Percentiles rank a stretch among this genome's conserved stretches.
These are phyloP conservation scores for Drymodes brunneopygia DNA, from an alignment of 2,113 vertebrate species.

Conservation along the genomic window DNA sequence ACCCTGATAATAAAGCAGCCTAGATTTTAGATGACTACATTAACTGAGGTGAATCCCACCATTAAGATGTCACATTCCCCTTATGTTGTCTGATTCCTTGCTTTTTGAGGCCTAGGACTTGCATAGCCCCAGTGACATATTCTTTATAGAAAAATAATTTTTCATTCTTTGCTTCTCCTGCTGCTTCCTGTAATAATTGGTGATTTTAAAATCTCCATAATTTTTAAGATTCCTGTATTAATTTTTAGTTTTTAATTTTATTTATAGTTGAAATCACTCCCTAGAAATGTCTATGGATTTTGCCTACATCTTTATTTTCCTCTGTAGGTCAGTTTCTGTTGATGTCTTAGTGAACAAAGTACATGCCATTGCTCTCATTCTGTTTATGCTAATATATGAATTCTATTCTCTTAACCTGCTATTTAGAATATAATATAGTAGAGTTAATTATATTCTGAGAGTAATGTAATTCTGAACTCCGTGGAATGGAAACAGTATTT, in stretches of 20 bases:
- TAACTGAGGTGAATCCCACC: neutral
- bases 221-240: conserved; percentile 19
- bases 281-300: neutral
- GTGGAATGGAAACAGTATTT: conserved; percentile 55
- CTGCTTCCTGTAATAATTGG: neutral
- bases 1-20: neutral
- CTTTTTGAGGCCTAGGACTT: neutral
- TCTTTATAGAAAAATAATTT: neutral
- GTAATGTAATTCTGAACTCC: conserved; percentile 69
- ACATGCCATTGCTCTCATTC: conserved; percentile 22
- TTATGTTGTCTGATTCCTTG: neutral
- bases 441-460: conserved; percentile 68
- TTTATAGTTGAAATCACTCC: conserved; percentile 35
- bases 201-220: conserved; percentile 1
- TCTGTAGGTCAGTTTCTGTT: neutral
- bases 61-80: neutral
- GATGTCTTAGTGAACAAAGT: conserved; percentile 23
- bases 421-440: conserved; percentile 53
- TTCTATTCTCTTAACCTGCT: conserved; percentile 50
- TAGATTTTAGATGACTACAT: neutral
- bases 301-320: neutral
- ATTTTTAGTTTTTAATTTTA: conserved; percentile 51
- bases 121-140: neutral
- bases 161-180: neutral
- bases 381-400: conserved; percentile 60